Conservation (phyloP, 2,888 invertebrate genomes). For the Globia sparganii region DNA sequence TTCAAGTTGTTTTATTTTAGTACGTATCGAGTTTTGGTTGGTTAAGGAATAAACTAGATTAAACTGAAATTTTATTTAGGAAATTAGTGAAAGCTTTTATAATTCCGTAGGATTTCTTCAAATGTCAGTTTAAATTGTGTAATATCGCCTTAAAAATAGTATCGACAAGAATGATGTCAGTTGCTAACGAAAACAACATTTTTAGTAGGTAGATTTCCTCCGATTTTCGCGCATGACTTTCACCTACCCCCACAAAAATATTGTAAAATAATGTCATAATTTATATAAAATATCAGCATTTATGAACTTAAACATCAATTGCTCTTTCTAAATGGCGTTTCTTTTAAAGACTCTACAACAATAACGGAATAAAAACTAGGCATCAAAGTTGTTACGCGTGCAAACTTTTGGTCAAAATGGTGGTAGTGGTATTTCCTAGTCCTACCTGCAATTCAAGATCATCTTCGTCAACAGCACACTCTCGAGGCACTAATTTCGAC, state of each 20-base stretch:
- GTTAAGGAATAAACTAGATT: too few relatives aligned
- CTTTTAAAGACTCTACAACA: background rate
- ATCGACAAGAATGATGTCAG: slow-evolving; percentile 1
- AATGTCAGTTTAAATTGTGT: background rate
- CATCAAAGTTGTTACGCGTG: slow-evolving; percentile 14
- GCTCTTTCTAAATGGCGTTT: background rate
- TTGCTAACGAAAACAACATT: background rate
- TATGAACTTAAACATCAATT: background rate
- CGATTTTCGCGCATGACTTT: slow-evolving; percentile 19
- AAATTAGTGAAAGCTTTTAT: background rate
- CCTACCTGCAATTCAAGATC: slow-evolving; percentile 56
- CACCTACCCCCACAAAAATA: slow-evolving; percentile 46
- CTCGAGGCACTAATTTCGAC: slow-evolving; percentile 71
- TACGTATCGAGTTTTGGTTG: background rate
- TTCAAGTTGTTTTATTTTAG: background rate
- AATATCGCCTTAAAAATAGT: background rate
- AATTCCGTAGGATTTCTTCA: background rate
- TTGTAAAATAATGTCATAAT: slow-evolving; percentile 7
- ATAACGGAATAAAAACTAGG: background rate
- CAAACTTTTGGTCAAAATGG: slow-evolving; percentile 62
- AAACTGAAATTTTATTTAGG: background rate
- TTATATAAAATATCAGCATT: background rate
- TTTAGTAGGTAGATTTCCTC: slow-evolving; percentile 31
- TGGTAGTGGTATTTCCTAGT: slow-evolving; percentile 53
- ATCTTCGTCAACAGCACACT: slow-evolving; percentile 54